Base-by-base conservation (phyloP, 2,797 vertebrate species). In the Epinephelus malabaricus region DNA sequence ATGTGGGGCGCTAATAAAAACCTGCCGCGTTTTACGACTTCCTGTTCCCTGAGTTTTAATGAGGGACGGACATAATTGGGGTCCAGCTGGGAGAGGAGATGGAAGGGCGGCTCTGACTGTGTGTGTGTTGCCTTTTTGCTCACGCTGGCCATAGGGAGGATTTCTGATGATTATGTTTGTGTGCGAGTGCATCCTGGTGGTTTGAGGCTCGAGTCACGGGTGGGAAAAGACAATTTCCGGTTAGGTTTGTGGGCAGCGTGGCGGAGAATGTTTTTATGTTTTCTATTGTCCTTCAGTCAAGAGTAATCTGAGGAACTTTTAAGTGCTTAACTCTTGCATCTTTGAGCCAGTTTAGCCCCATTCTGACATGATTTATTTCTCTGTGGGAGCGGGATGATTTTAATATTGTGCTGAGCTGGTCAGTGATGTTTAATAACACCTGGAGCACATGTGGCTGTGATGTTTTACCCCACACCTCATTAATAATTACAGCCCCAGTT, bases 1-100 rank as follows among this genome's bases (percentile, higher is more conserved):
- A 89, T 55, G 68, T 59, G 62, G 54, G 76, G 49, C 1, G 71
- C 81, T 81, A 76, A 87, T 92, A 92, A 94, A 91, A 86, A 70
- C 62, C 74, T 30, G 70, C 21, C 30, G 51, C 46, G 58, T 82
- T 88, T 88, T 86, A 90, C 8, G 63, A 79, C 81, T 86, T 86
- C 75, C 88, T 83, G 86, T 81, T 80, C 59, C 62, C 43, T 12
- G 51, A 30, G 62, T 61, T 93, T 92, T 91, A 90, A 90, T 83
- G 80, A 87, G 83, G 74, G 51, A 45, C 50, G 60, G 81, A 82
- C 49, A 53, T 72, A 86, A 89, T 77, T 84, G 82, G 79, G 81
- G 55, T 65, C 82, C 73, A 90, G 84, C 73, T 76, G 82, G 64
- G 72, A 61, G 79, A 70, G 63, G 47, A 66, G 61, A 73, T 19